Evolutionary conservation across 2,113 vertebrate genomes (phyloP), one percentile per base, ranked within the genome.

Genomic region (Fulica atra): DNA sequence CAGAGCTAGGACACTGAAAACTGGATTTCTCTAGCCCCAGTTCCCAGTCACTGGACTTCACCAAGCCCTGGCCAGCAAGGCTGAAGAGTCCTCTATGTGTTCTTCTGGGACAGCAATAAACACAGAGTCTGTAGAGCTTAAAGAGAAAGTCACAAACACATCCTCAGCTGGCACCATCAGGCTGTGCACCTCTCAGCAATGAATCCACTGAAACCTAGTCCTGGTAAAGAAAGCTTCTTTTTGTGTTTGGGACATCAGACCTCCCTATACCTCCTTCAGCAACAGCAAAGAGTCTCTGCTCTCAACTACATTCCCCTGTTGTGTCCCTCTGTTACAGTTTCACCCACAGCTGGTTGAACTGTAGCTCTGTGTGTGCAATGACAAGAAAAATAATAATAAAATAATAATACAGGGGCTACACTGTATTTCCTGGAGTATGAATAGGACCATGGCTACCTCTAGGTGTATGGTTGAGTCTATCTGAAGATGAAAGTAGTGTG

Each of bases 271-370:
- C 26, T 11, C 20, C 11, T 31, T 54, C 12, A 64, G 23, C 35
- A 85, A 81, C 59, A 57, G 53, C 35, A 68, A 3, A 33, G 13
- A 9, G 14, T 60, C 33, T 46, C 5, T n/a, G 5, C 13, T 31
- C 51, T 53, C 35, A 72, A 3, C 0, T 10, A 56, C 28, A 42
- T 36, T 42, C 24, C 35, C 9, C 12, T 64, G 0, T 12, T 51
- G 8, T 31, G 56, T 46, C 50, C 25, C 15, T 60, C 44, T 74
- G 11, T 54, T 61, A 26, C 20, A 63, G 6, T 53, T 63, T 72
- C 36, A 26, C 25, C 9, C 44, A 29, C 9, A 50, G 46, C 10
- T 3, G 9, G 28, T 61, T 74, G 42, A 88, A 40, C 31, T 54
- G 66, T 80, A 63, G 24, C 31, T 66, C 50, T 40, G 31, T 3